A percentile compares a stretch with the other conserved stretches of the same genome.
These are phyloP conservation scores for Lethocerus indicus DNA, from an alignment of 1,140 invertebrate species.

Conservation along the genomic window DNA sequence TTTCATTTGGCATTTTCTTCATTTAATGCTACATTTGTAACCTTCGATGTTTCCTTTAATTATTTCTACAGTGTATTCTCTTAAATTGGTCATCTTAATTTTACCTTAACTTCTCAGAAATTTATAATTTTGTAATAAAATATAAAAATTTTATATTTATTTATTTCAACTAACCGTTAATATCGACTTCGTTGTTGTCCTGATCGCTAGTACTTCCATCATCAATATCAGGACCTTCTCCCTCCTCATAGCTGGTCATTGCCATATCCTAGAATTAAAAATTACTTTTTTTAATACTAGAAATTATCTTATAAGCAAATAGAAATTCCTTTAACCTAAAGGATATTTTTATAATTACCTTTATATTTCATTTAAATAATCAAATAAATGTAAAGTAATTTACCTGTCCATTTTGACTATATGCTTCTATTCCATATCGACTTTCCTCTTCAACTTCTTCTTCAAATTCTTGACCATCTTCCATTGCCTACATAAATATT, in stretches of 20 bases:
- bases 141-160: too few relatives aligned
- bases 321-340: not conserved
- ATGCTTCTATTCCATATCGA: conserved; percentile 31
- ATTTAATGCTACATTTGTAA: too few relatives aligned
- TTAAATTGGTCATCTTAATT: too few relatives aligned
- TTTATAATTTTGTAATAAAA: too few relatives aligned
- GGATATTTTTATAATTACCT: not conserved
- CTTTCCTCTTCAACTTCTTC: conserved; percentile 31
- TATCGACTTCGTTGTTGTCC: conserved; percentile 47
- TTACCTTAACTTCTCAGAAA: too few relatives aligned
- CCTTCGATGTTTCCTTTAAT: too few relatives aligned
- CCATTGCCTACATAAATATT: conserved; percentile 11
- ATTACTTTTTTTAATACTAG: not conserved
- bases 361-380: not conserved
- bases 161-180: conserved; percentile 26
- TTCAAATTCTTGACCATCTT: conserved; percentile 18
- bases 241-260: conserved; percentile 24
- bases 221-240: conserved; percentile 24
- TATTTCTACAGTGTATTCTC: too few relatives aligned
- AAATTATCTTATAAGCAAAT: not conserved
- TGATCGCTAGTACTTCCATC: conserved; percentile 24
- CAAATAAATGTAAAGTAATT: not conserved
- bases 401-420: conserved; percentile 28
- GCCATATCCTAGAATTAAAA: conserved; percentile 24
- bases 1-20: too few relatives aligned